Evolutionary conservation across 2,888 invertebrate species (phyloP).

Genomic region (Drosophila sordidapex): DNA sequence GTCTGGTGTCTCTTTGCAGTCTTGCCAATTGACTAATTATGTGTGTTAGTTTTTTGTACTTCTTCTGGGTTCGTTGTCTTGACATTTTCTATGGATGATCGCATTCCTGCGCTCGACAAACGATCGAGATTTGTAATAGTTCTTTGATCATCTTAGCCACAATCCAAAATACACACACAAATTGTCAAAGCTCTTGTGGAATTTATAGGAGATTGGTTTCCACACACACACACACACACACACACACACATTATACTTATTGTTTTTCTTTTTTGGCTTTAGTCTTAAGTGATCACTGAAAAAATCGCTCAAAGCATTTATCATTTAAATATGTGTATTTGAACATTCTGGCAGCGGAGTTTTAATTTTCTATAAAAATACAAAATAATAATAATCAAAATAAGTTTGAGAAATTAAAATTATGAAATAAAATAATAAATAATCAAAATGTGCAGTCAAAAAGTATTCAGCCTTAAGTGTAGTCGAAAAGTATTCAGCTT

Average conservation of each 20-base stretch:
- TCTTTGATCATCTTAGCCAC: slow-evolving; percentile 8
- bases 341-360: no score
- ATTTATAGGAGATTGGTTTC: not conserved
- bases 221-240: not conserved
- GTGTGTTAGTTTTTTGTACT: slow-evolving; percentile 20
- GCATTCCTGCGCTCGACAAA: slow-evolving; percentile 31
- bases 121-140: slow-evolving; percentile 12
- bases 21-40: slow-evolving; percentile 66
- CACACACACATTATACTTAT: not conserved
- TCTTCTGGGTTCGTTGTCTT: slow-evolving; percentile 46
- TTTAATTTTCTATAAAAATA: not conserved
- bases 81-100: slow-evolving; percentile 61
- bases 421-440: not conserved
- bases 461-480: not conserved
- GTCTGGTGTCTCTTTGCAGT: slow-evolving; percentile 41
- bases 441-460: not conserved
- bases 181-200: slow-evolving; percentile 1
- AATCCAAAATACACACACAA: not conserved
- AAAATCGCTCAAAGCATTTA: not conserved
- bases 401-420: not conserved
- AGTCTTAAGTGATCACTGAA: not conserved
- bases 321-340: not conserved
- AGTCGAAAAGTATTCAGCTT: not conserved
- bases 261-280: not conserved
- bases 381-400: not conserved